Percentiles rank a stretch among this genome's conserved stretches.
phyloP scores from a whole-genome alignment of 2,888 invertebrate species.

The Apeira syringaria region DNA sequence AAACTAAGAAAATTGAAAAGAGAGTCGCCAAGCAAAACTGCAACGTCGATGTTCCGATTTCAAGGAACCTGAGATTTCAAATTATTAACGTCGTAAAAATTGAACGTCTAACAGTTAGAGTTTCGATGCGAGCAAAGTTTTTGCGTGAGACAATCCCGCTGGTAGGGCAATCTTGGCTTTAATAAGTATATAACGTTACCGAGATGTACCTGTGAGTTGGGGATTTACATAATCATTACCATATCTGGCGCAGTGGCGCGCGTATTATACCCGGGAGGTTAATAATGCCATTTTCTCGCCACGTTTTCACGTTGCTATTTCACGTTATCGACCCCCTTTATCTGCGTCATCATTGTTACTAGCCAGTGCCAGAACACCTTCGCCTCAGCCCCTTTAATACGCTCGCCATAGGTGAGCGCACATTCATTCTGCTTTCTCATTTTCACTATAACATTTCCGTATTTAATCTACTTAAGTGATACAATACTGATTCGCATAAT shows the following conservation, averaged over 20 bases:
- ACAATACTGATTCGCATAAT: conserved; percentile 9
- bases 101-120: conserved; percentile 66
- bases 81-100: conserved; percentile 75
- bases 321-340: conserved; percentile 79
- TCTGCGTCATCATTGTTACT: conserved; percentile 80
- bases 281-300: conserved; percentile 84
- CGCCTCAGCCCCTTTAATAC: conserved; percentile 54
- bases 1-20: conserved; percentile 84
- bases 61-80: conserved; percentile 72
- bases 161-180: conserved; percentile 80
- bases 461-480: not conserved
- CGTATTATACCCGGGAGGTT: conserved; percentile 82
- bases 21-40: conserved; percentile 77
- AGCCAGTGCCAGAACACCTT: conserved; percentile 69
- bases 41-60: conserved; percentile 76
- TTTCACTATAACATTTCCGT: conserved; percentile 1
- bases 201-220: conserved; percentile 80
- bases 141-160: conserved; percentile 68
- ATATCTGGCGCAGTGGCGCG: conserved; percentile 83
- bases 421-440: conserved; percentile 2
- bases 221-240: conserved; percentile 84
- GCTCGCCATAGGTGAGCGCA: conserved; percentile 17
- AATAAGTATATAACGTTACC: conserved; percentile 81
- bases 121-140: conserved; percentile 59
- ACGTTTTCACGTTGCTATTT: conserved; percentile 82